Evolutionary conservation across 1,140 invertebrate genomes (phyloP), one percentile per base, ranked within the genome.

Genomic region (Papilio helenus): DNA sequence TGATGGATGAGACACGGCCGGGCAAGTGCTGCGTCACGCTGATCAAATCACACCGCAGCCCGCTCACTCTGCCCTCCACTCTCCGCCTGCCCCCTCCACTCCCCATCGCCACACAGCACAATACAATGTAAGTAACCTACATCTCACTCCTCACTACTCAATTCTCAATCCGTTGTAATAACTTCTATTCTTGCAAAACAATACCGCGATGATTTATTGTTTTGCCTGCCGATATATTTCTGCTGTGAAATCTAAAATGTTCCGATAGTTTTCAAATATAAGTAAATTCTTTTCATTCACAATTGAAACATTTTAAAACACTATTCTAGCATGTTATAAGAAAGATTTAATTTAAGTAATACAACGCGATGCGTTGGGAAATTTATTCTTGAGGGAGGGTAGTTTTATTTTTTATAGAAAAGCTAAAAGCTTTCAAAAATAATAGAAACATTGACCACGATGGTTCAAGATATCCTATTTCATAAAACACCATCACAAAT

Each of bases 1-100:
- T 81, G 79, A 83, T 80, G 77, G 82, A 80, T 83, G 79, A 79
- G 79, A 71, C 44, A 46, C 51, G 78, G 77, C 58, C 73, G 49
- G 74, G 72, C 42, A 42, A 80, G 61, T 65, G 80, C 77, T 73
- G 51, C 77, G 77, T 79, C 80, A 81, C 74, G 78, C 55, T 76
- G 80, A 81, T 78, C 80, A 80, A 79, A 81, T 81, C 76, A 80
- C 68, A 81, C 77, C 72, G 72, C 72, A 74, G 72, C 12, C 72
- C 42, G 72, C 72, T 68, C 61, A 58, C 55, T 23, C 55, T 20
- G 20, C 14, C 61, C 61, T 68, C 58, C 9, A 20, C 55, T 23
- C 55, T 7, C n/a, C 23, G 3, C 20, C 58, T 14, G 10, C 58
- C 58, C 23, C 3, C 61, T 23, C 58, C 23, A 29, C 61, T 29